These are phyloP conservation scores for Drepana falcataria DNA, from an alignment of 2,888 invertebrate species.

Conservation along the genomic window DNA sequence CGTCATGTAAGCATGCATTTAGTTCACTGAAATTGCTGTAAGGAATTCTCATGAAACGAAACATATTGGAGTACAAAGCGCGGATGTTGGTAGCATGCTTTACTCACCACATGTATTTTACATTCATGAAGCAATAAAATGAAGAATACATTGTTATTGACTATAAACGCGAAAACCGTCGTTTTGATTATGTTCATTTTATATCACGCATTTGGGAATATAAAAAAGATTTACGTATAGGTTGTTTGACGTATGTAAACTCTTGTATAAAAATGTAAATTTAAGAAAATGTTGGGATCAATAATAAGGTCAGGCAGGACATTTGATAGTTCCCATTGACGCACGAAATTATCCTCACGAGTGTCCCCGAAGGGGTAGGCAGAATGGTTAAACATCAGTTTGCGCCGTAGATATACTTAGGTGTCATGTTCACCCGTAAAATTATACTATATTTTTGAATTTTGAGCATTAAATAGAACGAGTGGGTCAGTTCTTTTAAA, in stretches of 20 bases:
- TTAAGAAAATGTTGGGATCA: not conserved
- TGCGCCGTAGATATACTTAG: too few relatives aligned
- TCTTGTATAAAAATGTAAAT: not conserved
- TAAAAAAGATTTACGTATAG: not conserved
- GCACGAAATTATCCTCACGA: too few relatives aligned
- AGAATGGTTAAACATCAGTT: too few relatives aligned
- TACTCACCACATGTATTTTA: not conserved
- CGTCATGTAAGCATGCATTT: too few relatives aligned
- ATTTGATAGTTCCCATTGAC: too few relatives aligned
- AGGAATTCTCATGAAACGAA: not conserved
- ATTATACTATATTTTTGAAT: too few relatives aligned
- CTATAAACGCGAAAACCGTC: not conserved
- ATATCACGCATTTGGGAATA: not conserved
- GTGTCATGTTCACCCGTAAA: too few relatives aligned
- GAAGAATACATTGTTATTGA: conserved; percentile 2
- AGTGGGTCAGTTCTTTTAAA: too few relatives aligned
- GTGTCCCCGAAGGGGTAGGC: too few relatives aligned
- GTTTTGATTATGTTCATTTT: not conserved
- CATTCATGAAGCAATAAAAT: conserved; percentile 2
- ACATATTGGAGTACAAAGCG: not conserved
- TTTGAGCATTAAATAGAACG: too few relatives aligned
- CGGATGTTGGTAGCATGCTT: not conserved
- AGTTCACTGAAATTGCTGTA: not conserved
- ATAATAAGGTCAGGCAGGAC: too few relatives aligned
- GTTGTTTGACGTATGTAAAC: not conserved